phyloP scores from a whole-genome alignment of 2,888 invertebrate species.

The Pinctada fucata region DNA sequence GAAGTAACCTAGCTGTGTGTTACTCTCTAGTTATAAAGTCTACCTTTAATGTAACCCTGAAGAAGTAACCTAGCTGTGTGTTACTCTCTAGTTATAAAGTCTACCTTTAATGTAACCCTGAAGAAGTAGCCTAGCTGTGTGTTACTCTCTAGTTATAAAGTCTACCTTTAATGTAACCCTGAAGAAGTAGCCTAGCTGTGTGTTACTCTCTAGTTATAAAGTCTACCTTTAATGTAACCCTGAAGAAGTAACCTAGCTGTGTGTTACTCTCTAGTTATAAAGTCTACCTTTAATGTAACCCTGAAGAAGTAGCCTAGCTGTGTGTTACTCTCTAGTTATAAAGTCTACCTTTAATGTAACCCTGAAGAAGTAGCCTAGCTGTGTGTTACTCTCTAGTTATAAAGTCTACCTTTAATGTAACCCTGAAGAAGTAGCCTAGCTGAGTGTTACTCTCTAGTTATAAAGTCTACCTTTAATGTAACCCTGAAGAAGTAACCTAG shows the following conservation, averaged over 20 bases:
- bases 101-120: constrained; percentile 81
- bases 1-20: constrained; percentile 89
- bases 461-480: constrained; percentile 79
- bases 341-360: constrained; percentile 80
- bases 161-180: constrained; percentile 81
- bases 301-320: constrained; percentile 89
- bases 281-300: constrained; percentile 80
- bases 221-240: constrained; percentile 81
- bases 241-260: constrained; percentile 88
- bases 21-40: constrained; percentile 84
- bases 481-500: constrained; percentile 87
- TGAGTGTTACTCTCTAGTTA: constrained; percentile 89
- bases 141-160: constrained; percentile 85
- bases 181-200: constrained; percentile 89
- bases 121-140: constrained; percentile 90
- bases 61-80: constrained; percentile 89
- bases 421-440: constrained; percentile 87
- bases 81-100: constrained; percentile 85
- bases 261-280: constrained; percentile 86
- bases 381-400: constrained; percentile 88
- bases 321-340: constrained; percentile 86
- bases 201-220: constrained; percentile 85
- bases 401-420: constrained; percentile 80
- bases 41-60: constrained; percentile 82
- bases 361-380: constrained; percentile 88